Percentiles rank a stretch among this genome's conserved stretches.
Evolutionary conservation across 2,888 invertebrate species (phyloP).

Genomic region (Physocephala rufipes): DNA sequence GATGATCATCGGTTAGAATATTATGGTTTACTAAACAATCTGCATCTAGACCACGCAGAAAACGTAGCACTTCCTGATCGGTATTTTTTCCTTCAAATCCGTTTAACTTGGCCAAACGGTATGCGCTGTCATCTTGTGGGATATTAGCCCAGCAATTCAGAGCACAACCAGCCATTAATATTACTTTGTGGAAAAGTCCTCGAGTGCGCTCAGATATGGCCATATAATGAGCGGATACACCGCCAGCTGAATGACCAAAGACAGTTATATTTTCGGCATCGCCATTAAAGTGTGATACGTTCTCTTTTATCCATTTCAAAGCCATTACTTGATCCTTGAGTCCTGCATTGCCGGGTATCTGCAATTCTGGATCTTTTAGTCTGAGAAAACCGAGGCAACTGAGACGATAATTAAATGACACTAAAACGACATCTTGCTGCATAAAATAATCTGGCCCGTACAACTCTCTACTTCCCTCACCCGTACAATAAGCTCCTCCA

Average conservation of each 20-base stretch:
- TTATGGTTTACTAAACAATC: slow-evolving; percentile 52
- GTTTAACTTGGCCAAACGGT: slow-evolving; percentile 56
- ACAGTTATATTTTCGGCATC: slow-evolving; percentile 67
- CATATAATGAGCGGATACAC: slow-evolving; percentile 66
- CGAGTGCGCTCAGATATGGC: slow-evolving; percentile 66
- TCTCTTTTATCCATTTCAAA: slow-evolving; percentile 67
- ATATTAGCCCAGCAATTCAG: slow-evolving; percentile 57
- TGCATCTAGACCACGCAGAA: slow-evolving; percentile 57
- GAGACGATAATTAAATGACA: slow-evolving; percentile 67
- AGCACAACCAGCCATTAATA: slow-evolving; percentile 59
- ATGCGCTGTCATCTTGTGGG: slow-evolving; percentile 53
- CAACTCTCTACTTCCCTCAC: slow-evolving; percentile 57
- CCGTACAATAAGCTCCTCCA: slow-evolving; percentile 66
- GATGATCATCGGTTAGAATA: slow-evolving; percentile 53
- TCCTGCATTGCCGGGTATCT: slow-evolving; percentile 68
- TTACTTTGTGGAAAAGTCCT: slow-evolving; percentile 61
- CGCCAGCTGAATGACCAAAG: slow-evolving; percentile 69
- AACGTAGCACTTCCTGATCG: slow-evolving; percentile 60
- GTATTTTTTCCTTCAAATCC: slow-evolving; percentile 60
- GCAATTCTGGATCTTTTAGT: slow-evolving; percentile 65
- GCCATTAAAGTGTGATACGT: slow-evolving; percentile 67
- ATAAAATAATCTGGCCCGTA: slow-evolving; percentile 66
- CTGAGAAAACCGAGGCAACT: slow-evolving; percentile 67
- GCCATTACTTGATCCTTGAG: slow-evolving; percentile 68
- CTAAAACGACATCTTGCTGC: slow-evolving; percentile 62